Evolutionary conservation across 2,888 invertebrate species (phyloP).

Genomic region (Thecocarcelia acutangulata): DNA sequence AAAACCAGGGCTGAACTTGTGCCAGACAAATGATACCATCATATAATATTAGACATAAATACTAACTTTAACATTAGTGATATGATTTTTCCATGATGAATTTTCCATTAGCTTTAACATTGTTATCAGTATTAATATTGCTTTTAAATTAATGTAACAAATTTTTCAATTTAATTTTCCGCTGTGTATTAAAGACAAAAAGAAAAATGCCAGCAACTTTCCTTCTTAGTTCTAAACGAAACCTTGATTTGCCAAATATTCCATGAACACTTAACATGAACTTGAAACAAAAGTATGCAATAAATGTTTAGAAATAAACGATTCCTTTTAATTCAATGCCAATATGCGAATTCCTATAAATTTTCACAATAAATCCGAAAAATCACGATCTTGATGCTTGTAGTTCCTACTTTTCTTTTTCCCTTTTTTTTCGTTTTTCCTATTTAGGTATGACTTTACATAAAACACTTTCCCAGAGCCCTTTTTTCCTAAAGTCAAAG

Average conservation of each 20-base stretch:
- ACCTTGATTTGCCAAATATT: slow-evolving; percentile 32
- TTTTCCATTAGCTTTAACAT: no score
- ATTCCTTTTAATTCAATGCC: slow-evolving; percentile 55
- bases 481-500: neutral
- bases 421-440: neutral
- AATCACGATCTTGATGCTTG: slow-evolving; percentile 58
- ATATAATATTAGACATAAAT: no score
- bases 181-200: no score
- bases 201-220: neutral
- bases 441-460: slow-evolving; percentile 48
- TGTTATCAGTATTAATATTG: no score
- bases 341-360: slow-evolving; percentile 56
- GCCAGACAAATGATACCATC: no score
- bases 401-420: neutral
- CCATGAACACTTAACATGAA: slow-evolving; percentile 54
- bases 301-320: slow-evolving; percentile 8
- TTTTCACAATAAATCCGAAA: slow-evolving; percentile 52
- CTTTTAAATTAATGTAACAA: no score
- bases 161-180: no score
- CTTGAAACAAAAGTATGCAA: slow-evolving; percentile 15
- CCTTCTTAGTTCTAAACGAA: neutral
- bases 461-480: slow-evolving; percentile 66
- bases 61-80: no score
- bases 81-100: no score
- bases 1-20: no score